Base-by-base conservation (phyloP, 2,113 vertebrate species). In the Holacanthus passer region DNA sequence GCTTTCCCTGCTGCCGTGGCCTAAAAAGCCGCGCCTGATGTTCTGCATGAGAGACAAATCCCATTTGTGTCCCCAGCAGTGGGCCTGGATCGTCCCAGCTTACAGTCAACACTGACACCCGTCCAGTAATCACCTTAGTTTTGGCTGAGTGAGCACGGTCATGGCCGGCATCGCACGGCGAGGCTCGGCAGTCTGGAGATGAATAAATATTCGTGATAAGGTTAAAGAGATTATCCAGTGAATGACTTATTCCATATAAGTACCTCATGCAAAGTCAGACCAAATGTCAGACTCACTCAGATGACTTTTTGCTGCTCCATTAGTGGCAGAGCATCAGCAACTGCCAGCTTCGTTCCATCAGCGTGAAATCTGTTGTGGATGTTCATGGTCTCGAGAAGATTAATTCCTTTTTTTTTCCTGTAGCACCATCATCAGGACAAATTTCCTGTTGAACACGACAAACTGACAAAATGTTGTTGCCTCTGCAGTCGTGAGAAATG, bases 71-170 rank as follows among this genome's bases (percentile, higher is more conserved):
- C 37, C 69, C 24, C 45, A 35, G 69, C 78, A 72, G 67, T 16
- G 50, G 74, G 50, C 35, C 45, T 13, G 82, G 52, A 77, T 72
- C 74, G 71, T 69, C 53, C 73, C 47, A n/a, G 75, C 82, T 59
- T 62, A 72, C 59, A 45, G 55, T 86, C 84, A 65, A 73, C 84
- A 63, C 73, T 32, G 53, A 70, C 79, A 56, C 68, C 64, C 39
- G 20, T 63, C 79, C 89, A 71, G 35, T 85, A 87, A 87, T 87
- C 87, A 85, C 73, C 89, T 85, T 79, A 89, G 85, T n/a, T 58
- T 62, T 64, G 80, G 85, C 84, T 88, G 79, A 90, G 75, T 1
- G 84, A 68, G 70, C 83, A 1, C 16, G 32, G 85, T 62, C 65
- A 63, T 43, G 58, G 77, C 82, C 69, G 43, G 52, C 50, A 2